A percentile compares a stretch with the other conserved stretches of the same genome.
Conservation (phyloP, 92 coral and sea anemone species). For the Heteractis magnifica region DNA sequence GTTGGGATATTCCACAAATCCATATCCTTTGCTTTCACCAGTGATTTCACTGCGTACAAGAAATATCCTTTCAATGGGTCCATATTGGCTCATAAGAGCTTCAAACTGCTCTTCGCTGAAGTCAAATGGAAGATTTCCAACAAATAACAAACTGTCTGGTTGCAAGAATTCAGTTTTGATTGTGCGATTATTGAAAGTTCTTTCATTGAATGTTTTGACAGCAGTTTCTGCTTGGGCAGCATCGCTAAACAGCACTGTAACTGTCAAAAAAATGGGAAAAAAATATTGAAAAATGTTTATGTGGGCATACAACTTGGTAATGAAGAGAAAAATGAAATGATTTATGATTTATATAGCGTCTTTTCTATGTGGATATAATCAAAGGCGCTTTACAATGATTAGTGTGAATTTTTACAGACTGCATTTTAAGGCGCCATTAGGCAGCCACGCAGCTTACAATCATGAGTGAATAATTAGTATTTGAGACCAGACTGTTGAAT, state of each 20-base stretch:
- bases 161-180: conserved; percentile 67
- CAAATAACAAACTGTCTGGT: conserved; percentile 78
- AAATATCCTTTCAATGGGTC: conserved; percentile 72
- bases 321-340: neutral
- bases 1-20: conserved; percentile 79
- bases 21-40: conserved; percentile 94
- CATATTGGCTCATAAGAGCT: conserved; percentile 83
- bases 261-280: neutral
- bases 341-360: too few species aligned
- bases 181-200: conserved; percentile 55
- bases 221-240: conserved; percentile 16
- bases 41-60: conserved; percentile 77
- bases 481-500: too few species aligned
- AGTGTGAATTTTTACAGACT: too few species aligned
- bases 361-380: too few species aligned
- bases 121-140: conserved; percentile 89
- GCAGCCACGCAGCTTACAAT: too few species aligned
- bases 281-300: too few species aligned
- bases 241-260: neutral
- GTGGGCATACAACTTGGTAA: neutral
- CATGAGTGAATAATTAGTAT: too few species aligned
- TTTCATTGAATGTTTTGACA: conserved; percentile 46
- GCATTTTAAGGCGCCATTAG: too few species aligned
- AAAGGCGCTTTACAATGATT: too few species aligned
- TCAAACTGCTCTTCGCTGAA: conserved; percentile 78